These are phyloP conservation scores for Aethes cnicana DNA, from an alignment of 2,888 invertebrate species.

Conservation along the genomic window DNA sequence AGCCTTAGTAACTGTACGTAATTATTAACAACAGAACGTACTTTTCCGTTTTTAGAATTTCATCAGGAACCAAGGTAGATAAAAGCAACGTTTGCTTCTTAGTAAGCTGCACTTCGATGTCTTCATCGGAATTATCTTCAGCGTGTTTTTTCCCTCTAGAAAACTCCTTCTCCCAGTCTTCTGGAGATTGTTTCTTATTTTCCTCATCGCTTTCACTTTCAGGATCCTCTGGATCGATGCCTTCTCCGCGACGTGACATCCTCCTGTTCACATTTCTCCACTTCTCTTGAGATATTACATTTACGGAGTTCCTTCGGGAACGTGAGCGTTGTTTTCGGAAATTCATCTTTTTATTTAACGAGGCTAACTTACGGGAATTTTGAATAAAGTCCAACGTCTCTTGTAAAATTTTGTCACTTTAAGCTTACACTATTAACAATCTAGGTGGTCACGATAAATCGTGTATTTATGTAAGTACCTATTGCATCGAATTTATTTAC, in stretches of 20 bases:
- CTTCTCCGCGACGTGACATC: slow-evolving; percentile 45
- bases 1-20: not conserved
- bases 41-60: slow-evolving; percentile 73
- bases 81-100: slow-evolving; percentile 76
- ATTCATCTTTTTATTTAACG: slow-evolving; percentile 53
- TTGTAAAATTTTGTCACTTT: slow-evolving; percentile 38
- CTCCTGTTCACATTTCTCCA: slow-evolving; percentile 57
- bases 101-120: slow-evolving; percentile 68
- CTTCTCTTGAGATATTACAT: slow-evolving; percentile 54
- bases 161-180: slow-evolving; percentile 65
- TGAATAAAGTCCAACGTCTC: slow-evolving; percentile 1
- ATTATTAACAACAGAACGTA: slow-evolving; percentile 36
- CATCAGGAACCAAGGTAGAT: slow-evolving; percentile 81
- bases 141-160: slow-evolving; percentile 54
- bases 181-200: slow-evolving; percentile 42
- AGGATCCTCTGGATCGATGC: no score
- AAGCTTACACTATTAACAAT: slow-evolving; percentile 49
- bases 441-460: slow-evolving; percentile 48
- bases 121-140: slow-evolving; percentile 61
- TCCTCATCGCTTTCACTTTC: slow-evolving; percentile 59
- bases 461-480: not conserved
- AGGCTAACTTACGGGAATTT: slow-evolving; percentile 25
- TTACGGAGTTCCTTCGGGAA: slow-evolving; percentile 55
- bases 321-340: slow-evolving; percentile 58
- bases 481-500: not conserved